A percentile compares a stretch with the other conserved stretches of the same genome.
phyloP scores from a whole-genome alignment of 2,797 vertebrate genomes.

The Lepidocolaptes lacrymiger region DNA sequence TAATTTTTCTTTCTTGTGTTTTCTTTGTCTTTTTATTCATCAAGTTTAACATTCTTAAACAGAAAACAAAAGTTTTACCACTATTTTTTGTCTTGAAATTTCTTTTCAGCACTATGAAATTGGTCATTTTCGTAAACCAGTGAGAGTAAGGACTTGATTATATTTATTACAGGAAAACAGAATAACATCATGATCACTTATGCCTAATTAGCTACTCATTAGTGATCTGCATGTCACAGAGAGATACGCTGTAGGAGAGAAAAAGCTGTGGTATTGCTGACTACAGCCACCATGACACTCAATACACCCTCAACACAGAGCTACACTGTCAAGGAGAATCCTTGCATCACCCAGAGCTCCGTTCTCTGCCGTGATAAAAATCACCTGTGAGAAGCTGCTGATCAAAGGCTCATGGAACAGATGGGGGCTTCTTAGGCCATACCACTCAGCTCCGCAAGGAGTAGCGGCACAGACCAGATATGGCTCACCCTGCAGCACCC shows the following conservation, averaged over 20 bases:
- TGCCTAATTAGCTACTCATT: not conserved
- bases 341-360: not conserved
- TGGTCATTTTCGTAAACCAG: not conserved
- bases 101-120: not conserved
- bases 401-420: not conserved
- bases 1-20: not conserved
- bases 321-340: not conserved
- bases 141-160: not conserved
- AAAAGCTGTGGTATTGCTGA: not conserved
- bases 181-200: conserved; percentile 7
- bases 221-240: not conserved
- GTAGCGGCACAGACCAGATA: not conserved
- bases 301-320: not conserved
- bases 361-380: not conserved
- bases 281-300: not conserved
- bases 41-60: not conserved
- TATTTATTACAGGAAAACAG: not conserved
- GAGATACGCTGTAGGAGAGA: not conserved
- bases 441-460: not conserved
- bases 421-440: not conserved
- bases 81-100: not conserved
- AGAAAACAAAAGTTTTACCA: not conserved
- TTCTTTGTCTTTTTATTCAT: not conserved
- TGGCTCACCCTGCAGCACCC: not conserved
- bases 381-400: not conserved